A percentile compares a stretch with the other conserved stretches of the same genome.
phyloP scores from a whole-genome alignment of 2,113 vertebrate species.

The Hippoglossus stenolepis region DNA sequence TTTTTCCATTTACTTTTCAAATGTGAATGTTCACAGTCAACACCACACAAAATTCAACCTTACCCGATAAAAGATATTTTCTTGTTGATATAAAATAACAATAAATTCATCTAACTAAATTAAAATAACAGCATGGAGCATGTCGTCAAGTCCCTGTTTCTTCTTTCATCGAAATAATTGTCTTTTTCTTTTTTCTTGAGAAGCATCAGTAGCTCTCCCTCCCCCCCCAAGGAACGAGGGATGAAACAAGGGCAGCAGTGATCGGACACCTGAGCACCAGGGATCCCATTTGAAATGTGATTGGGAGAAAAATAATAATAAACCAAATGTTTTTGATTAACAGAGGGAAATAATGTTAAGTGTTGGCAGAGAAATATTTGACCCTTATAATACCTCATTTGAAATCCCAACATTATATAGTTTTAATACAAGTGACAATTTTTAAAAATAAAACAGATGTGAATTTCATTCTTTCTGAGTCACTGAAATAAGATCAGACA shows the following conservation, averaged over 20 bases:
- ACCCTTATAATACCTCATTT: slow-evolving; percentile 68
- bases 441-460: slow-evolving; percentile 57
- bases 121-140: slow-evolving; percentile 81
- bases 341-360: slow-evolving; percentile 34
- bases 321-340: slow-evolving; percentile 56
- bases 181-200: slow-evolving; percentile 54
- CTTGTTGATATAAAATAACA: slow-evolving; percentile 82
- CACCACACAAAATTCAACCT: slow-evolving; percentile 80
- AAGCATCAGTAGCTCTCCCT: slow-evolving; percentile 57
- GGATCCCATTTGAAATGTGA: slow-evolving; percentile 56
- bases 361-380: slow-evolving; percentile 69
- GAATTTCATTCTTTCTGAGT: slow-evolving; percentile 56
- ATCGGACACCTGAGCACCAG: slow-evolving; percentile 51
- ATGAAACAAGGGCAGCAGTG: slow-evolving; percentile 64
- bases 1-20: slow-evolving; percentile 77
- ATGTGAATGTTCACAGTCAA: slow-evolving; percentile 84
- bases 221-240: slow-evolving; percentile 21
- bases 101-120: slow-evolving; percentile 80
- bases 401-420: slow-evolving; percentile 64
- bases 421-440: slow-evolving; percentile 61
- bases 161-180: slow-evolving; percentile 66
- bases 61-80: slow-evolving; percentile 77
- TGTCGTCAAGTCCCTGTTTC: slow-evolving; percentile 67
- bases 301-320: slow-evolving; percentile 28
- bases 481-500: slow-evolving; percentile 56